These are phyloP conservation scores for Tetraodon nigroviridis DNA, from an alignment of 2,113 vertebrate species.

Conservation along the genomic window DNA sequence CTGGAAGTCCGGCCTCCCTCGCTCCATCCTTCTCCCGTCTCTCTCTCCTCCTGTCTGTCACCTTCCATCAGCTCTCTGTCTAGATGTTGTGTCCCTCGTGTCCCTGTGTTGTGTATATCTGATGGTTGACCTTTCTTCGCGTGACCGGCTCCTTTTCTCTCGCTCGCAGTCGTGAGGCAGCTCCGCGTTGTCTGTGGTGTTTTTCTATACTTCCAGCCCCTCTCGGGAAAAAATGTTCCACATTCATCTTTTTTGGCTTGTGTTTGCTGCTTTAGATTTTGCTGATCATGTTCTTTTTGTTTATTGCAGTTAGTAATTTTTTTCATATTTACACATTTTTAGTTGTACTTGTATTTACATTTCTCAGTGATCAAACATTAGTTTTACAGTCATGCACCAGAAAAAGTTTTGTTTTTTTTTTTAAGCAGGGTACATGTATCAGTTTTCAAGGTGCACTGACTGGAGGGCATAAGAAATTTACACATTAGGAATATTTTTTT, in stretches of 20 bases:
- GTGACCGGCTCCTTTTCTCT: conserved; percentile 75
- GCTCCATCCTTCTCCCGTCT: conserved; percentile 23
- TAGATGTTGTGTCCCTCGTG: conserved; percentile 54
- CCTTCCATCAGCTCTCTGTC: conserved; percentile 62
- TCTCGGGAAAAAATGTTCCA: conserved; percentile 39
- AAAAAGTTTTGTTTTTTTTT: too few relatives aligned
- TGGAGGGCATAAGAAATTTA: too few relatives aligned
- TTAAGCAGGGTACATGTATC: too few relatives aligned
- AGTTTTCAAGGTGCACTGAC: too few relatives aligned
- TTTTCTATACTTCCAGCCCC: conserved; percentile 41
- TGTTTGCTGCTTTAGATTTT: conserved; percentile 50
- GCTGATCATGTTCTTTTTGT: background rate
- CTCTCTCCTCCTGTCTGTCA: conserved; percentile 42
- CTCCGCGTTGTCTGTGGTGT: conserved; percentile 38
- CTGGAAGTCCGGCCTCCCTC: conserved; percentile 26
- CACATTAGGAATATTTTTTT: too few relatives aligned
- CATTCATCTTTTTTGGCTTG: conserved; percentile 39
- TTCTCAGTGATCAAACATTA: background rate
- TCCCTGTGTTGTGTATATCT: conserved; percentile 62
- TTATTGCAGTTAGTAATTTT: background rate
- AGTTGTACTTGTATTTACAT: too few relatives aligned
- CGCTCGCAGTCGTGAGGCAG: conserved; percentile 35
- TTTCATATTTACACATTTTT: background rate
- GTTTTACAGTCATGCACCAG: background rate
- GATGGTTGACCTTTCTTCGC: conserved; percentile 75